Conservation (phyloP, 1,140 invertebrate species). For the Wiebesia pumilae region DNA sequence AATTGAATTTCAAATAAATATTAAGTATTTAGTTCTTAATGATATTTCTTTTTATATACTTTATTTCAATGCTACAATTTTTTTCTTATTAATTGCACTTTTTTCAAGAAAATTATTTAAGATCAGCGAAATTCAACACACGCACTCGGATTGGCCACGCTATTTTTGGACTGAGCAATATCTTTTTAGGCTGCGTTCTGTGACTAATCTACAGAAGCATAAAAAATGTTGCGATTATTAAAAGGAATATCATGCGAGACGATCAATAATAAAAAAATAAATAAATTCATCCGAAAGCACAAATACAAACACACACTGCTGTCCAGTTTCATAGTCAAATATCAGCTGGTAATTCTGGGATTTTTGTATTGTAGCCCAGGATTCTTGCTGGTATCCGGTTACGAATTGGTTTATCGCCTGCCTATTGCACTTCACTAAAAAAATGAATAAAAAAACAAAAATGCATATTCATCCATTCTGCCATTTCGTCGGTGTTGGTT, state of each 20-base stretch:
- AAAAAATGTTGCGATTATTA: slow-evolving; percentile 43
- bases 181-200: slow-evolving; percentile 59
- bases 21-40: neutral
- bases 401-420: slow-evolving; percentile 74
- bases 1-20: neutral
- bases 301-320: slow-evolving; percentile 61
- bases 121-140: slow-evolving; percentile 36
- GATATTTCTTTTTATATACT: neutral
- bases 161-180: slow-evolving; percentile 38
- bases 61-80: neutral
- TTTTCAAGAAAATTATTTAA: slow-evolving; percentile 44
- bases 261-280: slow-evolving; percentile 52
- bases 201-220: slow-evolving; percentile 69
- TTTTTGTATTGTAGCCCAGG: slow-evolving; percentile 78
- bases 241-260: slow-evolving; percentile 5
- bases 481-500: slow-evolving; percentile 56
- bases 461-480: slow-evolving; percentile 59
- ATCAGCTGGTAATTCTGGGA: slow-evolving; percentile 98
- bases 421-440: slow-evolving; percentile 68
- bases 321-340: slow-evolving; percentile 84
- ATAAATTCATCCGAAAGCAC: slow-evolving; percentile 53
- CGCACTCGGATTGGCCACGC: slow-evolving; percentile 23
- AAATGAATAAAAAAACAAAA: slow-evolving; percentile 40
- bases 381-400: slow-evolving; percentile 88
- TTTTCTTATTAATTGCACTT: slow-evolving; percentile 29